These are phyloP conservation scores for Lycorma delicatula DNA, from an alignment of 1,140 invertebrate species.

Conservation along the genomic window DNA sequence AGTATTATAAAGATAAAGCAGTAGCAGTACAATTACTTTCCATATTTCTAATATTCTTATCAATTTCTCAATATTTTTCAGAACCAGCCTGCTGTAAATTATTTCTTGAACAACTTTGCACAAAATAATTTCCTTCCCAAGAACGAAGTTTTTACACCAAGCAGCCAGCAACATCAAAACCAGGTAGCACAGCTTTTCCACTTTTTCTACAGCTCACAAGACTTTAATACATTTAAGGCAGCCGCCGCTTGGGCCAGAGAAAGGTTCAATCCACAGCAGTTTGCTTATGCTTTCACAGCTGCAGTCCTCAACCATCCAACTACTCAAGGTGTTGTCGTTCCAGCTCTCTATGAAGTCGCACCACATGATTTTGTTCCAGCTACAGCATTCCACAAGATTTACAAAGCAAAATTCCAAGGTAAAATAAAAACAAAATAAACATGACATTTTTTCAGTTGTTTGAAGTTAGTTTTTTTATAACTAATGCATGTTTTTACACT, in stretches of 20 bases:
- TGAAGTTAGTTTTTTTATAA: no score
- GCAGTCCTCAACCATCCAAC: conserved; percentile 50
- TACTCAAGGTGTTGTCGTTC: conserved; percentile 46
- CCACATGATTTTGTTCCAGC: conserved; percentile 50
- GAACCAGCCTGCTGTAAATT: not conserved
- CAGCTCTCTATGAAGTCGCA: conserved; percentile 52
- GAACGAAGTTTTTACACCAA: conserved; percentile 39
- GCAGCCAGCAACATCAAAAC: conserved; percentile 33
- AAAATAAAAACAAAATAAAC: no score
- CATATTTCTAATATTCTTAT: no score
- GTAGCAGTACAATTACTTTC: no score
- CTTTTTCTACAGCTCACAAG: conserved; percentile 50
- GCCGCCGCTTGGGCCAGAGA: conserved; percentile 49
- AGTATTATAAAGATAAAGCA: no score
- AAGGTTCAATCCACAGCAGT: conserved; percentile 51
- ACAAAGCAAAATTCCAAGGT: conserved; percentile 22
- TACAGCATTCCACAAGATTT: conserved; percentile 31
- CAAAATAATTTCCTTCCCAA: conserved; percentile 28
- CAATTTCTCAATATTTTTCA: no score
- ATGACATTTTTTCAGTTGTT: no score
- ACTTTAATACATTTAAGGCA: conserved; percentile 53
- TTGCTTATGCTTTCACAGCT: conserved; percentile 46
- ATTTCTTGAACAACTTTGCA: not conserved
- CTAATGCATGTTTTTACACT: no score
- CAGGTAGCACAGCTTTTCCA: conserved; percentile 44